Evolutionary conservation across 2,797 vertebrate species (phyloP).

Genomic region (Pangasius macronema): DNA sequence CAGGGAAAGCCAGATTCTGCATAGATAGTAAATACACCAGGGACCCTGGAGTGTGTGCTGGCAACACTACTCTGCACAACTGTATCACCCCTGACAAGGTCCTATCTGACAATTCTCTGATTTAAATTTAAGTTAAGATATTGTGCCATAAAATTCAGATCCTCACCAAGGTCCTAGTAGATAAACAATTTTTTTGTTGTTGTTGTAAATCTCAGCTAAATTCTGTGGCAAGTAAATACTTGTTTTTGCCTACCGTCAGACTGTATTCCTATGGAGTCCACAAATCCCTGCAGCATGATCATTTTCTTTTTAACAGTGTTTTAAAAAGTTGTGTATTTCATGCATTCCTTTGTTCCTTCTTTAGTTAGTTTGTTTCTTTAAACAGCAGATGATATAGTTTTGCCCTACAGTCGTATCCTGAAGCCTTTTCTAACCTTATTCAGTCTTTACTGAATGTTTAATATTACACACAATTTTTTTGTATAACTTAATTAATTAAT

Average conservation of each 20-base stretch:
- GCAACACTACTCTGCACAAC: background rate
- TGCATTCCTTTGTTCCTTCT: too few species aligned
- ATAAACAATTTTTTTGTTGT: background rate
- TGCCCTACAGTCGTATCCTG: background rate
- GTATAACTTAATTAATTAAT: too few species aligned
- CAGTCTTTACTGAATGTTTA: background rate
- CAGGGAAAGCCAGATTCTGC: too few species aligned
- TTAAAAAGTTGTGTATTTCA: background rate
- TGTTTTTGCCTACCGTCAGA: background rate
- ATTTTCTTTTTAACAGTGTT: background rate
- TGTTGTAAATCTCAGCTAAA: background rate
- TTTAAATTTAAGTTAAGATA: background rate
- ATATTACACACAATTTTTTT: too few species aligned
- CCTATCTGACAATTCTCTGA: background rate
- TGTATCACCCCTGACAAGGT: background rate
- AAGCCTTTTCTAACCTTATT: background rate
- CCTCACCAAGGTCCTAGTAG: background rate
- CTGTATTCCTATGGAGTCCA: background rate
- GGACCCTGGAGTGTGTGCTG: background rate
- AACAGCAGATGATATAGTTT: background rate
- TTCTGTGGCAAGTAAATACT: background rate
- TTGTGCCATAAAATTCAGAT: background rate
- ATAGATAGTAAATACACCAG: background rate
- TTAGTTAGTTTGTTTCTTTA: background rate
- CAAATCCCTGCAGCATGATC: background rate